Base-by-base conservation (phyloP, 2,888 invertebrate species). In the Lottia gigantea region DNA sequence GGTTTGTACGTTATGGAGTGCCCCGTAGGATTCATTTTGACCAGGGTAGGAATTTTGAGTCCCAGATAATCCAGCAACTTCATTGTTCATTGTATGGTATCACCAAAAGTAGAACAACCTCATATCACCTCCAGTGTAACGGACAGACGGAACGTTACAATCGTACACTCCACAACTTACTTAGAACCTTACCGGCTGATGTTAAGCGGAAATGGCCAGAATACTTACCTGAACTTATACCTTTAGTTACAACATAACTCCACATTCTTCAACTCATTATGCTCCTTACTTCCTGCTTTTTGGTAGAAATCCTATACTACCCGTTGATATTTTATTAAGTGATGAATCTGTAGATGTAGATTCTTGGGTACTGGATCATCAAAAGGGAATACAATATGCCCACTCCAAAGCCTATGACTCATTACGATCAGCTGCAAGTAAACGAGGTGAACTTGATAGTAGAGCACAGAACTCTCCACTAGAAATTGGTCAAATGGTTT, bases 51-150 rank as follows among this genome's bases (percentile, higher is more conserved):
- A 49, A 49, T 11, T 49, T 49, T 19, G 19, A 49, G 19, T 49
- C 49, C 0, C 49, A 49, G 16, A n/a, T 49, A 19, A n/a, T 49
- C 19, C 49, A 49, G 49, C 49, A 49, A 19, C 19, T 49, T 7
- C n/a, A n/a, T n/a, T 74, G 70, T 46, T 61, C 40, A 8, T 66
- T 74, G 25, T 74, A 70, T 62, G 66, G 46, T 26, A 70, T 70
- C 15, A 45, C 15, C 26, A 69, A 73, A 45, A 61, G 55, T n/a
- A 67, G 62, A 4, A 73, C 74, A 0, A 69, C 65, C 3, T 66
- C 70, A 23, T 74, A 71, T 62, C 72, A 74, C 49, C 74, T 68
- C 45, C 49, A 66, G 45, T 46, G 71, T n/a, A 74, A 74, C 40
- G 62, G 65, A 1, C 65, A 66, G 46, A 68, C 62, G 19, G 68